Percentiles rank a stretch among this genome's conserved stretches.
phyloP scores from a whole-genome alignment of 2,113 vertebrate species.

The Neopipo cinnamomea region DNA sequence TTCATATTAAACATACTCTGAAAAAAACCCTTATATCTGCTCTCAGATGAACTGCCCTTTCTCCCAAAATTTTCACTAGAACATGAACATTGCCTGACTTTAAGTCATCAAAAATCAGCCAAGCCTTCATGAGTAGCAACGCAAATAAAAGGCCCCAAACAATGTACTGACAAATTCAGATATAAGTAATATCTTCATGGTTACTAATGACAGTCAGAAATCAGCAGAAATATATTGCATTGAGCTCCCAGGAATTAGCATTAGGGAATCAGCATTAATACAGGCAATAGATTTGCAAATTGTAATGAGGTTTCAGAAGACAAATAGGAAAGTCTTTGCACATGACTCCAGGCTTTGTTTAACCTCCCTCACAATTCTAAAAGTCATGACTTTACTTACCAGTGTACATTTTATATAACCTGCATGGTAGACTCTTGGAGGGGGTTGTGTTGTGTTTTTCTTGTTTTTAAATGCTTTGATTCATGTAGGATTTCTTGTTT shows the following conservation, averaged over 20 bases:
- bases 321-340: constrained; percentile 48
- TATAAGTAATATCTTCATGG: not conserved
- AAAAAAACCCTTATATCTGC: not conserved
- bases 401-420: constrained; percentile 7
- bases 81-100: not conserved
- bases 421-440: not conserved
- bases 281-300: constrained; percentile 19
- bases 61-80: not conserved
- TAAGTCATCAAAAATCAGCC: not conserved
- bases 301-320: constrained; percentile 21
- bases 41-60: not conserved
- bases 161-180: not conserved
- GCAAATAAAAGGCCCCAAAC: not conserved
- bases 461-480: not conserved
- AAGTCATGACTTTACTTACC: constrained; percentile 4
- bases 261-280: constrained; percentile 25
- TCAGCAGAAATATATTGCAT: not conserved
- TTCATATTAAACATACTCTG: not conserved
- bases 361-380: not conserved
- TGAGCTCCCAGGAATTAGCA: not conserved
- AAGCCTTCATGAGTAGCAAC: not conserved
- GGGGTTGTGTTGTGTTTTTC: not conserved
- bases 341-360: constrained; percentile 48
- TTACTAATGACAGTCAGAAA: not conserved
- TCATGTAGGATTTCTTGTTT: not conserved